These are phyloP conservation scores for Distichodus sexfasciatus DNA, from an alignment of 2,797 vertebrate species.

Conservation along the genomic window DNA sequence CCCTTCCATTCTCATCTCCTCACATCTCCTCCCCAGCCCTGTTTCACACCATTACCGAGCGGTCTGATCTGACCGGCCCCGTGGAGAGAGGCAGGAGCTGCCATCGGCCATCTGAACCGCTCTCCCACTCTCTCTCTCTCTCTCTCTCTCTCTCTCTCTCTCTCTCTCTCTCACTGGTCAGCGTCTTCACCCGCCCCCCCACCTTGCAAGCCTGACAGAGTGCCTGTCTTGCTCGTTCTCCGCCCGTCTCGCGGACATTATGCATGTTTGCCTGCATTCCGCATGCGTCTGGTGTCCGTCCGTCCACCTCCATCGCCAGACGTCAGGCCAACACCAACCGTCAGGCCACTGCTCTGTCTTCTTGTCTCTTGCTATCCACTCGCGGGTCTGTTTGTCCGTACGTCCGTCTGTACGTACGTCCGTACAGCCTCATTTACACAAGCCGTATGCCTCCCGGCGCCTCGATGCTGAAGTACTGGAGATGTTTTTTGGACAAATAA, in stretches of 20 bases:
- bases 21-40: conserved; percentile 65
- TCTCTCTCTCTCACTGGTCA: conserved; percentile 52
- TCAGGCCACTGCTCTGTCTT: not conserved
- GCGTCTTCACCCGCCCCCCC: conserved; percentile 52
- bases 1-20: conserved; percentile 63
- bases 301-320: not conserved
- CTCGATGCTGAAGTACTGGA: not conserved
- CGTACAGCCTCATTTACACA: no score
- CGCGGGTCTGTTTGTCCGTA: not conserved
- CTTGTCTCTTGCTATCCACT: conserved; percentile 1
- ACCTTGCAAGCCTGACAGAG: conserved; percentile 4
- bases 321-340: not conserved
- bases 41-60: conserved; percentile 58
- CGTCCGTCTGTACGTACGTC: not conserved
- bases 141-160: conserved; percentile 43
- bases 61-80: conserved; percentile 58
- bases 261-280: conserved; percentile 21
- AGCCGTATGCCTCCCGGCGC: no score
- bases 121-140: conserved; percentile 52
- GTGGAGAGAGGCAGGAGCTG: conserved; percentile 39
- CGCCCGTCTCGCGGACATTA: conserved; percentile 18
- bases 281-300: not conserved
- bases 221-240: not conserved
- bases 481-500: not conserved
- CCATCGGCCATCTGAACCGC: conserved; percentile 42